Evolutionary conservation across 1,140 invertebrate genomes (phyloP).

Genomic region (Drosophila oshimai): DNA sequence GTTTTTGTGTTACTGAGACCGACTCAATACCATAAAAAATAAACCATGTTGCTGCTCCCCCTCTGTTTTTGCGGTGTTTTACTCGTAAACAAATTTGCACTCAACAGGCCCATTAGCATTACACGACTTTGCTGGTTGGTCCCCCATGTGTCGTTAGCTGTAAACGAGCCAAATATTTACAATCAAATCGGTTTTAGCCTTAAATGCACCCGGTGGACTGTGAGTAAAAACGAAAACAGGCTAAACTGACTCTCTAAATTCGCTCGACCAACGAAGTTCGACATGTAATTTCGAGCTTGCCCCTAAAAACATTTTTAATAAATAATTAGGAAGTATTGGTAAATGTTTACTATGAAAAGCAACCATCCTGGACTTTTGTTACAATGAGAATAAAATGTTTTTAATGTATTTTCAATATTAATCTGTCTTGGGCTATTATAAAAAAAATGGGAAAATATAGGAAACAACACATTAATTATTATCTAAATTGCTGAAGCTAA

Average conservation of each 20-base stretch:
- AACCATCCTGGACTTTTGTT: too few relatives aligned
- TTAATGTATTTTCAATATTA: too few relatives aligned
- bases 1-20: slow-evolving; percentile 26
- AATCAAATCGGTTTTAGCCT: slow-evolving; percentile 51
- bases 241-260: background rate
- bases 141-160: slow-evolving; percentile 55
- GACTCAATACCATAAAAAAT: slow-evolving; percentile 7
- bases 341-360: too few relatives aligned
- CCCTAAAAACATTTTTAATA: too few relatives aligned
- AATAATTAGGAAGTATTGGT: too few relatives aligned
- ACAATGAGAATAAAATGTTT: too few relatives aligned
- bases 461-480: too few relatives aligned
- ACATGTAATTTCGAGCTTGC: background rate
- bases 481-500: too few relatives aligned
- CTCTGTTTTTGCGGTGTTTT: background rate
- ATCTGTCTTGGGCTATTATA: too few relatives aligned
- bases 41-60: background rate
- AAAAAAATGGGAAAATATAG: background rate
- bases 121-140: slow-evolving; percentile 20
- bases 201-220: slow-evolving; percentile 55
- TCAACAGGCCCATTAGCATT: slow-evolving; percentile 45
- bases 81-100: slow-evolving; percentile 38
- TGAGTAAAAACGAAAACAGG: background rate
- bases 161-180: slow-evolving; percentile 64
- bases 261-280: background rate